Evolutionary conservation across 23 tunicate genomes (phyloP), one percentile per base, ranked within the genome.

Genomic region (Halocynthia aurantium): DNA sequence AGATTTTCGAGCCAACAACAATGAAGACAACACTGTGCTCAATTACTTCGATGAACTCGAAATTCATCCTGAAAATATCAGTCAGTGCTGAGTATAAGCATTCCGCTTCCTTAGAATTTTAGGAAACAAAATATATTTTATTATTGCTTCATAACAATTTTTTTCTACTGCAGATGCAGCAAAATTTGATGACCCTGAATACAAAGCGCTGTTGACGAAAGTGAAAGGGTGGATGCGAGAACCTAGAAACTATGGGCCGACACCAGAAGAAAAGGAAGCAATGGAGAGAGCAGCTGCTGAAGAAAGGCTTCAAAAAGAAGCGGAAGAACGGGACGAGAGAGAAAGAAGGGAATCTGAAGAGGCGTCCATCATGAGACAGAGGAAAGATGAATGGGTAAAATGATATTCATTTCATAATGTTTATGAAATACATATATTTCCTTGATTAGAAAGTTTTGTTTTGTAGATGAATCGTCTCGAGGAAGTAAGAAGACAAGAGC

Each of bases 11-110:
- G 52, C 80, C 15, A 50, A 71, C 50, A 88, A 88, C 72, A 71
- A 53, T 7, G 95, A 87, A 69, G 99, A 94, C 61, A 95, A 94
- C 64, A 94, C 95, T 44, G 99, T 94, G 49, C 85, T 94, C 58
- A 88, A 94, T 68, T 94, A 88, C 76, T 94, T 88, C 65, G 95
- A 88, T 82, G 99, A 94, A 57, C 80, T 88, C 31, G 99, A 94
- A 73, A 88, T 94, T 62, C 95, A 94, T 68, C 99, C 99, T 8
- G 91, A 86, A 75, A 80, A 86, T 61, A 82, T 86, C 68, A 90
- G 98, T 92, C 54, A 11, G 77, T 51, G 10, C 13, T n/a, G 21
- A 17, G 12, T 68, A 68, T 20, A n/a, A 20, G 72, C 12, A 17
- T n/a, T 20, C 21, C 12, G 69, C 17, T 11, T 19, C 60, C 13